Conservation (phyloP, 2,888 invertebrate genomes). For the Antitype chi region DNA sequence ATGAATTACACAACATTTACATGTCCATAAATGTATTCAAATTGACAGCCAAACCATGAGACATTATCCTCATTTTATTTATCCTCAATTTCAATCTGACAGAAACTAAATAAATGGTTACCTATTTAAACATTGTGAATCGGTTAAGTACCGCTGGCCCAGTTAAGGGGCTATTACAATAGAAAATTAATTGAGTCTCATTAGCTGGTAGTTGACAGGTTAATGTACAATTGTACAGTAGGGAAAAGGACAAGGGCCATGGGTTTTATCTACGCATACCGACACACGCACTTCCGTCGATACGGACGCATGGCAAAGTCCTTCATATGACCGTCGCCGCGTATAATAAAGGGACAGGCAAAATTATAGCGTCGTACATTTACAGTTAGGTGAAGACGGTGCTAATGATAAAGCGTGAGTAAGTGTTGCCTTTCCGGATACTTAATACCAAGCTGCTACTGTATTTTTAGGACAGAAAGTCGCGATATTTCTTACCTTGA, state of each 20-base stretch:
- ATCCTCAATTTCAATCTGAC: constrained; percentile 36
- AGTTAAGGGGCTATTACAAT: too few species aligned
- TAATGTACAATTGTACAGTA: not conserved
- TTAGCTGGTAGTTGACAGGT: too few species aligned
- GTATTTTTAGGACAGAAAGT: not conserved
- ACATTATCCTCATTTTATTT: constrained; percentile 28
- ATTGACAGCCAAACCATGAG: constrained; percentile 11
- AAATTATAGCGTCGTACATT: not conserved
- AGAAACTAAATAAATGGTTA: not conserved
- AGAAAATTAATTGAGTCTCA: too few species aligned
- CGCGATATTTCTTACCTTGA: not conserved
- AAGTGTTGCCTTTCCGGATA: constrained; percentile 4
- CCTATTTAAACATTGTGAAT: constrained; percentile 23
- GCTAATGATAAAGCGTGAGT: not conserved
- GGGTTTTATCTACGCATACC: constrained; percentile 45
- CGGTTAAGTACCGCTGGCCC: too few species aligned
- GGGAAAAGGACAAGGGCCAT: constrained; percentile 24
- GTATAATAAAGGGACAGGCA: not conserved
- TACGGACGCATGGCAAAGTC: constrained; percentile 35
- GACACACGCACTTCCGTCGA: constrained; percentile 56
- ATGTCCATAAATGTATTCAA: constrained; percentile 19
- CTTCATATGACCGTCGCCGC: constrained; percentile 10
- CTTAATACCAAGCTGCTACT: not conserved
- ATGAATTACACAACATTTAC: constrained; percentile 12
- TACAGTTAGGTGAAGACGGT: constrained; percentile 18